These are phyloP conservation scores for Pocillopora verrucosa DNA, from an alignment of 64 coral and sea anemone species.

Conservation along the genomic window DNA sequence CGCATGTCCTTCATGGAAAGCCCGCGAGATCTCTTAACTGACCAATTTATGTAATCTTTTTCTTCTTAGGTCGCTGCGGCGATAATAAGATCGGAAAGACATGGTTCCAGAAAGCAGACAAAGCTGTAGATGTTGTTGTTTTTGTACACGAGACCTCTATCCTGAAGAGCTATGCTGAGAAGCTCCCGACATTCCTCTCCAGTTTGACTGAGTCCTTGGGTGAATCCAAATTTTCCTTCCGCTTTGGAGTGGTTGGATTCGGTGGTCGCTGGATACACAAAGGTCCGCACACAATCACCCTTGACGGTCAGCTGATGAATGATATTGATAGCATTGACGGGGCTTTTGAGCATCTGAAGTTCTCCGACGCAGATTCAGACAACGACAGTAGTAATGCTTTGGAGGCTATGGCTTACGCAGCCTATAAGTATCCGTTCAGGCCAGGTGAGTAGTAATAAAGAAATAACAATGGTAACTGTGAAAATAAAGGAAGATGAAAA, in stretches of 20 bases:
- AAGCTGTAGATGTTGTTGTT: slow-evolving; percentile 66
- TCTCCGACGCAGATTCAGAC: slow-evolving; percentile 45
- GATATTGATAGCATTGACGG: slow-evolving; percentile 25
- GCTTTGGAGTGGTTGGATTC: slow-evolving; percentile 79
- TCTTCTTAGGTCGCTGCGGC: slow-evolving; percentile 64
- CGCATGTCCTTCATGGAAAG: too few relatives aligned
- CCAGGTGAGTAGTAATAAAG: slow-evolving; percentile 7
- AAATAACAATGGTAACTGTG: too few relatives aligned
- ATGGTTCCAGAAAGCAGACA: slow-evolving; percentile 68
- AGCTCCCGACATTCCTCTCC: slow-evolving; percentile 49
- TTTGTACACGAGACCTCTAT: slow-evolving; percentile 69
- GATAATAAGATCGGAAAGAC: slow-evolving; percentile 62
- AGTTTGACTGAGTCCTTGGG: slow-evolving; percentile 3
- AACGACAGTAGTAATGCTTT: slow-evolving; percentile 73
- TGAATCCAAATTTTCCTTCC: slow-evolving; percentile 48
- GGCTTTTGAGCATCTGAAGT: slow-evolving; percentile 68
- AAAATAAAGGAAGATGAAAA: too few relatives aligned
- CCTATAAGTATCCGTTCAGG: slow-evolving; percentile 72
- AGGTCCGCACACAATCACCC: slow-evolving; percentile 69
- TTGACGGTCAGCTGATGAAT: slow-evolving; percentile 78
- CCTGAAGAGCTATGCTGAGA: slow-evolving; percentile 36
- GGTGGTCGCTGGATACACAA: slow-evolving; percentile 66
- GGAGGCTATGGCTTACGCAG: slow-evolving; percentile 56
- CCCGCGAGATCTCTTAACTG: too few relatives aligned
- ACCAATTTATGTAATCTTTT: not conserved